Evolutionary conservation across 2,888 invertebrate genomes (phyloP), one percentile per base, ranked within the genome.

Genomic region (Cepaea hortensis): DNA sequence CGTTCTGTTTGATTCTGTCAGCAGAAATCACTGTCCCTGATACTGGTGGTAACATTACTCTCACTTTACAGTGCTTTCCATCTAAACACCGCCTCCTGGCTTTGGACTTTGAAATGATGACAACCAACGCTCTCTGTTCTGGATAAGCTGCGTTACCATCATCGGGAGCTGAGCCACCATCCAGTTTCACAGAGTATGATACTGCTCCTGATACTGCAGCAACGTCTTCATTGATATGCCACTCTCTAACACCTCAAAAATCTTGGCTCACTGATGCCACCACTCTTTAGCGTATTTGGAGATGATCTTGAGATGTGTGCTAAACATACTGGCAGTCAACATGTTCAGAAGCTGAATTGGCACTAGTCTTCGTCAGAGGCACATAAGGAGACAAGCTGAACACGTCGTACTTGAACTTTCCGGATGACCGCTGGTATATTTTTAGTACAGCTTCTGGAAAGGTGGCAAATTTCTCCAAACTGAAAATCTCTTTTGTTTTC

Each of bases 41-140:
- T 68, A 18, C 23, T 85, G 62, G 65, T 84, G 48, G 6, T 62
- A 48, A 75, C 83, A 62, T 48, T 91, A 35, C 93, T 91, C 85
- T 93, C 93, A 84, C 91, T 92, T 20, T 92, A 92, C 85, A 93
- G 86, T 90, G 89, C 89, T 93, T 99, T 99, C 99, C 99, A 99
- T 94, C 99, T 99, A 84, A 96, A 95, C 3, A 99, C 96, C 3
- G 99, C 99, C 0, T 99, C 93, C 97, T 97, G 0, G 99, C 99
- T 89, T 98, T 96, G 0, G 99, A 99, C 95, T 99, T 99, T 89
- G 97, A 97, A 95, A 99, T 99, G 94, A 99, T 99, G 85, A 99
- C 98, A 97, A 99, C 98, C 3, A 99, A 97, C 0, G 98, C 99
- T 73, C 98, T 95, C n/a, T 88, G 88, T 13, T 91, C 91, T 20